These are phyloP conservation scores for Palythoa grandiflora DNA, from an alignment of 92 coral and sea anemone species.

Conservation along the genomic window DNA sequence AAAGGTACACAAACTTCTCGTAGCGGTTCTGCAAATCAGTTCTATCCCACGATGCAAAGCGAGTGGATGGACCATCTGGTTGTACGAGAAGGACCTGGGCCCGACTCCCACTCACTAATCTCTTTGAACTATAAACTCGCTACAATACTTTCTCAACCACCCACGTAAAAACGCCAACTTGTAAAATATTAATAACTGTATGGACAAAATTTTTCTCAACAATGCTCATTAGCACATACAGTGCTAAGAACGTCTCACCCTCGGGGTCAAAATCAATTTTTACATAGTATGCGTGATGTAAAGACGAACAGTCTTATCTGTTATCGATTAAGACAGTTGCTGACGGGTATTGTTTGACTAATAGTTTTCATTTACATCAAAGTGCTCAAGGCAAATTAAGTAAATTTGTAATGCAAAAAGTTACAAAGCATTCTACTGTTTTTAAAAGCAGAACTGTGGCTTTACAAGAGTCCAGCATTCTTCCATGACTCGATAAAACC, in stretches of 20 bases:
- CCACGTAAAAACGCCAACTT: not conserved
- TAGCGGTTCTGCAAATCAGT: conserved; percentile 42
- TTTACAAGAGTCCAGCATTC: not conserved
- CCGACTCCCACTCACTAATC: conserved; percentile 25
- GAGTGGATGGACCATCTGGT: conserved; percentile 34
- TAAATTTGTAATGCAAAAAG: conserved; percentile 5
- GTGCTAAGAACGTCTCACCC: conserved; percentile 6
- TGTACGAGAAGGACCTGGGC: conserved; percentile 24
- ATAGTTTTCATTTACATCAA: conserved; percentile 24
- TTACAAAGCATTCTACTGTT: not conserved
- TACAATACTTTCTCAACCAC: not conserved
- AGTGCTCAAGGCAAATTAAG: conserved; percentile 26
- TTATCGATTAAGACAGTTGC: not conserved
- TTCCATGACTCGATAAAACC: conserved; percentile 21
- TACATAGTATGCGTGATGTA: conserved; percentile 11
- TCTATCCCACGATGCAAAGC: conserved; percentile 40
- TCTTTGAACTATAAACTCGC: not conserved
- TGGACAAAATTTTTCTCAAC: not conserved
- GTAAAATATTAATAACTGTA: not conserved
- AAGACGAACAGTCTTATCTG: not conserved
- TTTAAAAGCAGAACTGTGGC: not conserved
- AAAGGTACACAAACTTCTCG: conserved; percentile 25
- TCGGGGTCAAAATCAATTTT: not conserved
- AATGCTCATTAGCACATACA: not conserved
- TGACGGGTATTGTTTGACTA: conserved; percentile 32